phyloP scores from a whole-genome alignment of 2,113 vertebrate species.

The Mus musculus region DNA sequence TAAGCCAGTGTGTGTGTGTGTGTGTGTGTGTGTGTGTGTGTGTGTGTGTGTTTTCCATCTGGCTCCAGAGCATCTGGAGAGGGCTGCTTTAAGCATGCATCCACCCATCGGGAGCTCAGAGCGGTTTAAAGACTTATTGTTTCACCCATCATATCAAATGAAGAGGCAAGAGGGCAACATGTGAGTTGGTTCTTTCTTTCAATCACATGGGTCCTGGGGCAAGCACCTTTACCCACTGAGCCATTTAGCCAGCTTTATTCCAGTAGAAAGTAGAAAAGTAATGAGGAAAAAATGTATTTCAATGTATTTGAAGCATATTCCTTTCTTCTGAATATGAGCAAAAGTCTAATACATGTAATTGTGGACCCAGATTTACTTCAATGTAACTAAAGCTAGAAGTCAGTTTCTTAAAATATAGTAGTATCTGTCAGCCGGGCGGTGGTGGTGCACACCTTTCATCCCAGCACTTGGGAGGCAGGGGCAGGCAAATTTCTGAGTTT shows the following conservation, averaged over 20 bases:
- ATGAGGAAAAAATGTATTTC: not conserved
- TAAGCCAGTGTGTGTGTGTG: too few relatives aligned
- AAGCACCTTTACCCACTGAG: not conserved
- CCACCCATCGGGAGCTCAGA: too few relatives aligned
- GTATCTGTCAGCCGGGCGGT: not conserved
- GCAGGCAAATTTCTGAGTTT: too few relatives aligned
- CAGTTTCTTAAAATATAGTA: not conserved
- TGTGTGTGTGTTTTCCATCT: too few relatives aligned
- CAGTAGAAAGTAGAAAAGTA: not conserved
- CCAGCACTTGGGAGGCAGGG: too few relatives aligned
- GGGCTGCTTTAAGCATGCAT: too few relatives aligned
- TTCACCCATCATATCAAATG: not conserved
- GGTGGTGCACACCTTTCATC: too few relatives aligned
- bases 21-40: too few relatives aligned
- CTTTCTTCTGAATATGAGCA: not conserved
- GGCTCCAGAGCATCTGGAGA: too few relatives aligned
- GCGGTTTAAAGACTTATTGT: too few relatives aligned
- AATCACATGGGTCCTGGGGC: not conserved
- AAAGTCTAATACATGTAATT: not conserved
- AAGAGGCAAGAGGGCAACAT: not conserved
- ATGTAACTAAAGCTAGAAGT: constrained; percentile 11
- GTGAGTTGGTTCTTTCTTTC: not conserved
- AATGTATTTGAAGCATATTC: constrained; percentile 4
- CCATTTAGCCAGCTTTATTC: not conserved
- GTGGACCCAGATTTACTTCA: constrained; percentile 22